A percentile compares a stretch with the other conserved stretches of the same genome.
phyloP scores from a whole-genome alignment of 2,797 vertebrate genomes.

The Xenops minutus region DNA sequence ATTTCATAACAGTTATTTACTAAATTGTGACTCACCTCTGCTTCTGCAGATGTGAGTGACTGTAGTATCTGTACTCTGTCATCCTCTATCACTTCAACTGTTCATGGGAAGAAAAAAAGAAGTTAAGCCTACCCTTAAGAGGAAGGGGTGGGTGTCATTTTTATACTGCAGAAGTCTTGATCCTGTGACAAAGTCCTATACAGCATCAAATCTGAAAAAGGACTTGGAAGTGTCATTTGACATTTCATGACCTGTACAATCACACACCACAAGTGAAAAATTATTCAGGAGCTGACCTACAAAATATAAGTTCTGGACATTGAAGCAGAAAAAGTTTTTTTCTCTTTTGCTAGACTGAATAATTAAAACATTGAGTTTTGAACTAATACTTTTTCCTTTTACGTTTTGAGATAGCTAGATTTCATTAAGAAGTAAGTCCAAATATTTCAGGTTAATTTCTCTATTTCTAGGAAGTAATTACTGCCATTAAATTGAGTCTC shows the following conservation, averaged over 20 bases:
- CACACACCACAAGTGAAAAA: not conserved
- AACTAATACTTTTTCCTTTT: not conserved
- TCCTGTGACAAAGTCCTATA: not conserved
- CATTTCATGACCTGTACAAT: not conserved
- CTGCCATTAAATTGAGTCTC: not conserved
- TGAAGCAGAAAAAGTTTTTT: not conserved
- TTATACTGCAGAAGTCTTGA: not conserved
- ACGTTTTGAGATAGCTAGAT: not conserved
- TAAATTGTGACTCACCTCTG: constrained; percentile 71
- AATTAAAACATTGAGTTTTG: not conserved
- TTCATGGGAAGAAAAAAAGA: not conserved
- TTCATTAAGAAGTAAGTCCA: not conserved
- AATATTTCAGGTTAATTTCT: not conserved
- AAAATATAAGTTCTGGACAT: not conserved
- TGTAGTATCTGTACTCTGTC: constrained; percentile 80
- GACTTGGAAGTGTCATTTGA: not conserved
- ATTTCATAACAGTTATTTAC: not conserved
- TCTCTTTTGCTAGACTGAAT: not conserved
- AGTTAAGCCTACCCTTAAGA: not conserved
- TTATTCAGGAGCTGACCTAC: not conserved
- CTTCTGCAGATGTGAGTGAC: constrained; percentile 66
- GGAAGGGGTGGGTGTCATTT: not conserved
- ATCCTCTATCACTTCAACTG: constrained; percentile 76
- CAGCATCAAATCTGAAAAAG: not conserved
- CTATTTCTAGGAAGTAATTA: not conserved